phyloP scores from a whole-genome alignment of 1,140 invertebrate species.

The Drosophila athabasca region DNA sequence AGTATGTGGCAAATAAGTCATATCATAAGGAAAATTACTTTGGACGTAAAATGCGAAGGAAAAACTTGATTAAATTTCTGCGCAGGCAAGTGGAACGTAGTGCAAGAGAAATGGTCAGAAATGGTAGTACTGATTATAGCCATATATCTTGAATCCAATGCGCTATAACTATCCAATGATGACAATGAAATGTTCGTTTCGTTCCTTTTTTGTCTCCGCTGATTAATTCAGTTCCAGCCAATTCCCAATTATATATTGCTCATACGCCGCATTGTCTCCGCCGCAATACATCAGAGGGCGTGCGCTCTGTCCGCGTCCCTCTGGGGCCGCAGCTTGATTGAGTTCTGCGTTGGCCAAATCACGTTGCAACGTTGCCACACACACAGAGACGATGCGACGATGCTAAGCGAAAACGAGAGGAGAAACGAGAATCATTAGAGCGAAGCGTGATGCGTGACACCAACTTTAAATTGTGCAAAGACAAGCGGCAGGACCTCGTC shows the following conservation, averaged over 20 bases:
- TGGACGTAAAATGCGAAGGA: not conserved
- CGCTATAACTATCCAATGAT: not conserved
- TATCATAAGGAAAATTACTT: slow-evolving; percentile 20
- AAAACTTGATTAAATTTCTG: slow-evolving; percentile 21
- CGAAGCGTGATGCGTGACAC: slow-evolving; percentile 77
- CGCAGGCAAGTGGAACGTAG: slow-evolving; percentile 6
- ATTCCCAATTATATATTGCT: slow-evolving; percentile 55
- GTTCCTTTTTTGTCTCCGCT: not conserved
- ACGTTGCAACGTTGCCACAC: slow-evolving; percentile 66
- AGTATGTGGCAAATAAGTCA: slow-evolving; percentile 36
- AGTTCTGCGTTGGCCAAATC: slow-evolving; percentile 65
- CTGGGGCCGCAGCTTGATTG: slow-evolving; percentile 43
- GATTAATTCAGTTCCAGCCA: slow-evolving; percentile 1
- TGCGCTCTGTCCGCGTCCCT: not conserved
- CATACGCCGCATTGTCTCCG: slow-evolving; percentile 49
- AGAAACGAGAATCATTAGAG: slow-evolving; percentile 72
- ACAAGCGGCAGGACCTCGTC: slow-evolving; percentile 31
- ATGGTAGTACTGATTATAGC: not conserved
- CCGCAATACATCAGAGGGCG: slow-evolving; percentile 33
- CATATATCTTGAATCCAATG: not conserved
- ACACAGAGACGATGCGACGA: slow-evolving; percentile 20
- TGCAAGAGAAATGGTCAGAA: slow-evolving; percentile 1
- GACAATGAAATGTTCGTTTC: not conserved
- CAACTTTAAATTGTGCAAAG: slow-evolving; percentile 75
- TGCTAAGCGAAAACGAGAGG: slow-evolving; percentile 37